Conservation (phyloP, 1,140 invertebrate species). For the Oppia nitens region DNA sequence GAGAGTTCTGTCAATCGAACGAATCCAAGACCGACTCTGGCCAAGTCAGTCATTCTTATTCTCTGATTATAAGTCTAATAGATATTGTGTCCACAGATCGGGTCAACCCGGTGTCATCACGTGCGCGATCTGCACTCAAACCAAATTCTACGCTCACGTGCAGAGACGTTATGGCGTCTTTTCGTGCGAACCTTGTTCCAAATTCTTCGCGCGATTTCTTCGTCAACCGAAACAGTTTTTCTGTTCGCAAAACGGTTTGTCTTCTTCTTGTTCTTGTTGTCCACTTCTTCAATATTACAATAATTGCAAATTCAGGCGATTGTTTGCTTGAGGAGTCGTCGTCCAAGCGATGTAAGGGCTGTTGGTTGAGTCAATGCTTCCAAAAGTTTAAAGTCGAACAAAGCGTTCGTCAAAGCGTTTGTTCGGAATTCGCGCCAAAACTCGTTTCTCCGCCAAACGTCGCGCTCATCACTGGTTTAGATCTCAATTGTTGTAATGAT, state of each 20-base stretch:
- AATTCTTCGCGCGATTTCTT: slow-evolving; percentile 46
- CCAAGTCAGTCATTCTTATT: too few relatives aligned
- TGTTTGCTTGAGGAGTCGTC: slow-evolving; percentile 12
- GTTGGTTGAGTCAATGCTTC: slow-evolving; percentile 67
- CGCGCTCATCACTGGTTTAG: slow-evolving; percentile 12
- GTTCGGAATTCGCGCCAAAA: slow-evolving; percentile 28
- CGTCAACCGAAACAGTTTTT: slow-evolving; percentile 20
- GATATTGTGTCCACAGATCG: background rate
- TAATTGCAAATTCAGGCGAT: too few relatives aligned
- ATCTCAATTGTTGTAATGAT: too few relatives aligned
- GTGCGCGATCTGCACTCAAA: slow-evolving; percentile 57
- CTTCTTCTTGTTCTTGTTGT: background rate
- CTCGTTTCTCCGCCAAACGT: slow-evolving; percentile 14
- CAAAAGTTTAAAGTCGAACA: slow-evolving; percentile 50
- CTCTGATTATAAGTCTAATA: too few relatives aligned
- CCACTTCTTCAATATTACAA: too few relatives aligned
- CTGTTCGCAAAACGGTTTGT: slow-evolving; percentile 21
- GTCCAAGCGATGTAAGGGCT: slow-evolving; percentile 56
- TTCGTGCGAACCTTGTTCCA: slow-evolving; percentile 57
- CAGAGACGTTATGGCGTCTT: slow-evolving; percentile 37
- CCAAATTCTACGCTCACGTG: slow-evolving; percentile 44
- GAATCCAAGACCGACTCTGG: too few relatives aligned
- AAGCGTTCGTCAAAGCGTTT: background rate
- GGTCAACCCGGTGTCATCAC: slow-evolving; percentile 40
- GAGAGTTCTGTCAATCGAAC: too few relatives aligned